A percentile compares a stretch with the other conserved stretches of the same genome.
Evolutionary conservation across 30 jellyfish, hydroid and myxozoan genomes (phyloP).

Genomic region (Mastigias papua): DNA sequence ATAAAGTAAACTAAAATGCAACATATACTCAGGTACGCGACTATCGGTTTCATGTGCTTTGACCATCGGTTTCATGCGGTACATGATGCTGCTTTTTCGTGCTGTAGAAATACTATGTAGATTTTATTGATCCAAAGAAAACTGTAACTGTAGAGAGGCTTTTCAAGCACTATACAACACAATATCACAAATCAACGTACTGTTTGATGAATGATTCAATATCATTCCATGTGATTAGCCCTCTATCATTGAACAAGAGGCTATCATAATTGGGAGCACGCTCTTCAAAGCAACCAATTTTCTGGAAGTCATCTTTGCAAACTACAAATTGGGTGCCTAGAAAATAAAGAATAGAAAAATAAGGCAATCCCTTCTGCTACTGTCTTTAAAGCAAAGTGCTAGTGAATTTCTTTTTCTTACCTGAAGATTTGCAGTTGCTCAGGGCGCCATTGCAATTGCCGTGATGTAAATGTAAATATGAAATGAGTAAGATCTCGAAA

Average conservation of each 20-base stretch:
- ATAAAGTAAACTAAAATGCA: too few relatives aligned
- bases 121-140: too few relatives aligned
- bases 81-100: too few relatives aligned
- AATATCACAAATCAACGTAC: slow-evolving; percentile 6
- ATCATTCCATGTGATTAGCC: slow-evolving; percentile 9
- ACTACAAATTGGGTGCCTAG: not conserved
- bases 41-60: too few relatives aligned
- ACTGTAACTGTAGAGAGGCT: too few relatives aligned
- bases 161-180: too few relatives aligned
- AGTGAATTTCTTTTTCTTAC: not conserved
- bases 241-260: slow-evolving; percentile 15
- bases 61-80: too few relatives aligned
- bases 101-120: too few relatives aligned
- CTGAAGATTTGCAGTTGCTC: not conserved
- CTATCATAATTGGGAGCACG: not conserved
- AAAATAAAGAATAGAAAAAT: too few relatives aligned
- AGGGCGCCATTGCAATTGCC: not conserved
- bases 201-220: slow-evolving; percentile 12
- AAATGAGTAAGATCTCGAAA: too few relatives aligned
- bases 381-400: not conserved
- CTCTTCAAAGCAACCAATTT: slow-evolving; percentile 46
- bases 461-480: not conserved
- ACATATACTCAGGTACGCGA: too few relatives aligned
- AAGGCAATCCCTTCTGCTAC: too few relatives aligned
- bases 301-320: not conserved